Evolutionary conservation across 2,888 invertebrate genomes (phyloP).

Genomic region (Lasius platythorax): DNA sequence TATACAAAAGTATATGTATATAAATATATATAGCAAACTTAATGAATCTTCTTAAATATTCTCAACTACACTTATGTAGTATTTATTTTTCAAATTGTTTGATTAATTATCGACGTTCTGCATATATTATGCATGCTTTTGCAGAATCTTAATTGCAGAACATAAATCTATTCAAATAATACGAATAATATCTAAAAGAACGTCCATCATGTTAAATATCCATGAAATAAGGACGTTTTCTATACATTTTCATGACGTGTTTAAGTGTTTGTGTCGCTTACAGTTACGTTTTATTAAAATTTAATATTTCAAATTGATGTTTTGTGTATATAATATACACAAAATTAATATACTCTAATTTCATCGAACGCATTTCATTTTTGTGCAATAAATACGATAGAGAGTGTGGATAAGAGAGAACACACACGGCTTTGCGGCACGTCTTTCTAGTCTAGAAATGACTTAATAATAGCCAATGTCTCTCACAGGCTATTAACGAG

Average conservation of each 20-base stretch:
- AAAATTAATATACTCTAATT: background rate
- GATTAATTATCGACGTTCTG: background rate
- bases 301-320: background rate
- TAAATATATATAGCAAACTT: background rate
- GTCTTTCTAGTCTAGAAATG: slow-evolving; percentile 20
- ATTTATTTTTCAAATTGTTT: background rate
- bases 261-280: background rate
- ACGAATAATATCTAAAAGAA: background rate
- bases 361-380: slow-evolving; percentile 13
- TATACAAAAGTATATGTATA: background rate
- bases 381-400: slow-evolving; percentile 35
- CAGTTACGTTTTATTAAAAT: background rate
- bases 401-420: background rate
- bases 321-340: background rate
- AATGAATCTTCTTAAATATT: background rate
- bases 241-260: background rate
- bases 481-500: slow-evolving; percentile 22
- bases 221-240: background rate
- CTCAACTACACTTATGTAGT: slow-evolving; percentile 1
- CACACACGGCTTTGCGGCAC: slow-evolving; percentile 1
- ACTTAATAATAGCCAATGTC: slow-evolving; percentile 20
- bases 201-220: background rate
- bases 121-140: background rate
- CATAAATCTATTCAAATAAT: background rate
- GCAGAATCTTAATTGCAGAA: background rate